A percentile compares a stretch with the other conserved stretches of the same genome.
Evolutionary conservation across 1,140 invertebrate genomes (phyloP).

Genomic region (Grapholita molesta): DNA sequence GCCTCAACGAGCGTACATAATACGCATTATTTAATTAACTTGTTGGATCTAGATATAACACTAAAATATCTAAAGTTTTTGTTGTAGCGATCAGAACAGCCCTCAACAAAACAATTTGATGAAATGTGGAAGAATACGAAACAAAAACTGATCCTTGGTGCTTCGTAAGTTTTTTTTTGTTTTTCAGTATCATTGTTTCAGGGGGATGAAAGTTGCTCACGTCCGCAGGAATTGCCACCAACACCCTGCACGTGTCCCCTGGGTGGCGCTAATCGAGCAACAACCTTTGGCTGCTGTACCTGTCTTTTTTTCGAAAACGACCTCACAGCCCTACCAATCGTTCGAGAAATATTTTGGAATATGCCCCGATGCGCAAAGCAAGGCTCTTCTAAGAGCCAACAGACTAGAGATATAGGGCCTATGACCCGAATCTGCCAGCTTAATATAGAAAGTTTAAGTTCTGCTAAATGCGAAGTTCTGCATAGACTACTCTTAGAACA

Average conservation of each 20-base stretch:
- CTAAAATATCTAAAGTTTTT: background rate
- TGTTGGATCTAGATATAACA: too few relatives aligned
- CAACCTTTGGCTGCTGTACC: background rate
- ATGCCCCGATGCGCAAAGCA: background rate
- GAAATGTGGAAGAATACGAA: slow-evolving; percentile 60
- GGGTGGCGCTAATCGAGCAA: too few relatives aligned
- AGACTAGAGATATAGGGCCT: background rate
- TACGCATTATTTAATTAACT: too few relatives aligned
- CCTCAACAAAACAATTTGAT: slow-evolving; percentile 57
- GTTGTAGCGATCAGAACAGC: slow-evolving; percentile 63
- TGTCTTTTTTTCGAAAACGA: background rate
- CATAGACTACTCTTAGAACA: background rate
- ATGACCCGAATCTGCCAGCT: background rate
- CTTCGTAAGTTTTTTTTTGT: slow-evolving; percentile 50
- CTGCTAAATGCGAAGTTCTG: background rate
- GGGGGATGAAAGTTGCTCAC: too few relatives aligned
- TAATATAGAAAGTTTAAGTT: too few relatives aligned
- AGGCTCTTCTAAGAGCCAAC: background rate
- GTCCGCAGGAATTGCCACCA: too few relatives aligned
- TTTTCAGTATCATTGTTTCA: too few relatives aligned
- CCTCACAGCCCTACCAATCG: background rate
- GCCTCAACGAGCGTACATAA: too few relatives aligned
- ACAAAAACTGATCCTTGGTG: slow-evolving; percentile 64
- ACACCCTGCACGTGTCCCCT: too few relatives aligned
- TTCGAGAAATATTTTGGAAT: background rate